Evolutionary conservation across 1,140 invertebrate genomes (phyloP).

Genomic region (Caenorhabditis elegans): WBcel235 BX284604.4:5655501-5656000

Average conservation of each 20-base stretch:
- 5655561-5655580: not conserved
- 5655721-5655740: not conserved
- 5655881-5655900: slow-evolving; percentile 13
- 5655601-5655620: slow-evolving; percentile 7
- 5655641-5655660: too few species aligned
- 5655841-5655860: not conserved
- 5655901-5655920: not conserved
- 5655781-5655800: not conserved
- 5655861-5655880: not conserved
- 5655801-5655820: not conserved
- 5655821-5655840: not conserved
- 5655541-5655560: not conserved
- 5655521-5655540: not conserved
- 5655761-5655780: not conserved
- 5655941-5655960: not conserved
- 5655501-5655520: not conserved
- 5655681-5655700: not conserved
- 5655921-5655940: not conserved
- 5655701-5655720: not conserved
- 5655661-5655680: too few species aligned
- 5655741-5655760: not conserved
- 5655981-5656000: slow-evolving; percentile 4
- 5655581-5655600: too few species aligned
- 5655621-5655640: too few species aligned
- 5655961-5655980: too few species aligned